Base-by-base conservation (phyloP, 2,113 vertebrate genomes). In the Solea solea region DNA sequence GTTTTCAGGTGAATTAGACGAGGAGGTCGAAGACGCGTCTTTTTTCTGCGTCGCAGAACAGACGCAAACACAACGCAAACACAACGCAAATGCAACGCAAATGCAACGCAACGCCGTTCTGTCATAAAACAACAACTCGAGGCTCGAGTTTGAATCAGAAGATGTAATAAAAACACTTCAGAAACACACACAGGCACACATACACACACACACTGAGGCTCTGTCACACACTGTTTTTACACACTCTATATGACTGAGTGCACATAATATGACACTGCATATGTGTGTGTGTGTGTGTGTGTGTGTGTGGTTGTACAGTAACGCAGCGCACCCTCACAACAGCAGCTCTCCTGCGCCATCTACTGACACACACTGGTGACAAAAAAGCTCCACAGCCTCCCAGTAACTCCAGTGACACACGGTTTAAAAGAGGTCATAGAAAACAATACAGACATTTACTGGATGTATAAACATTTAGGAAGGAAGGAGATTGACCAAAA, bases 341-440 rank as follows among this genome's bases (percentile, higher is more conserved):
- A 57, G 64, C 50, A 87, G 86, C 86, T 86, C 79, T 83, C 50
- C 77, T 84, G 48, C 86, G 68, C 87, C 89, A 87, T 91, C 89
- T 91, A 84, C 77, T 88, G 89, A 79, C 57, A 2, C 0, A 3
- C 13, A 48, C 7, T n/a, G 8, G 15, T 48, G 65, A 72, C 21
- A 27, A 28, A 61, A 55, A 60, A 42, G 27, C 51, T 9, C 62
- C 15, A 3, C 27, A 21, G 9, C 27, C 16, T 50, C 25, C 39
- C 63, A 16, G 15, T 16, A 11, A 39, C 12, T 6, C 51, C 56
- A 44, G 1, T 28, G 8, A 54, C 3, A 56, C 9, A 49, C 0
- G 8, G 27, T 5, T 34, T 34, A 34, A 34, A 34, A 34, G 5
- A 34, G 34, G 3, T 4, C 34, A 34, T 4, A 34, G 3, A 34